Conservation (phyloP, 2,888 invertebrate species). For the Petrolisthes manimaculis region DNA sequence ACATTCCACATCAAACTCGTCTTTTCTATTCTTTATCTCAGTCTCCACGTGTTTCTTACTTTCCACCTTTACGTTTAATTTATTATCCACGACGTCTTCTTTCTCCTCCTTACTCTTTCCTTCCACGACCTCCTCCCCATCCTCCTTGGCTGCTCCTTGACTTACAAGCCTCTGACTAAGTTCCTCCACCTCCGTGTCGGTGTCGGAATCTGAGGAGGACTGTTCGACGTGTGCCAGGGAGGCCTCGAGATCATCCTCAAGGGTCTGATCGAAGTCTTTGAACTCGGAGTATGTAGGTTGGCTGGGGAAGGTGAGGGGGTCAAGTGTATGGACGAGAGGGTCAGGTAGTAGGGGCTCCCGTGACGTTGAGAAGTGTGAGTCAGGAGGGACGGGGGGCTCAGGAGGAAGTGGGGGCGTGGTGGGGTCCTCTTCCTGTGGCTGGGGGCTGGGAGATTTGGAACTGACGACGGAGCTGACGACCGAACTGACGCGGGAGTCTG, state of each 20-base stretch:
- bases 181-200: constrained; percentile 52
- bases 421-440: not conserved
- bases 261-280: constrained; percentile 42
- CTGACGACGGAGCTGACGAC: constrained; percentile 38
- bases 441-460: constrained; percentile 32
- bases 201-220: constrained; percentile 26
- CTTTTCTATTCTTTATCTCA: not conserved
- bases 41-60: not conserved
- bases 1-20: no score
- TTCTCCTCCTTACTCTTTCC: no score
- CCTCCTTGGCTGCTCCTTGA: no score
- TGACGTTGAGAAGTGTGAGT: not conserved
- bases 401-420: not conserved
- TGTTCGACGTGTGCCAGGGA: constrained; percentile 43
- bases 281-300: not conserved
- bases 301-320: not conserved
- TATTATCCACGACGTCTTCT: not conserved
- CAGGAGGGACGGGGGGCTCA: not conserved
- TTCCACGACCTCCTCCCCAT: not conserved
- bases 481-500: constrained; percentile 31
- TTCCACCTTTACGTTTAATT: not conserved
- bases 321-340: not conserved
- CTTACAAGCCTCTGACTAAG: constrained; percentile 15
- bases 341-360: not conserved
- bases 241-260: constrained; percentile 51